Evolutionary conservation across 2,113 vertebrate genomes (phyloP).

Genomic region (Poeciliopsis retropinna): DNA sequence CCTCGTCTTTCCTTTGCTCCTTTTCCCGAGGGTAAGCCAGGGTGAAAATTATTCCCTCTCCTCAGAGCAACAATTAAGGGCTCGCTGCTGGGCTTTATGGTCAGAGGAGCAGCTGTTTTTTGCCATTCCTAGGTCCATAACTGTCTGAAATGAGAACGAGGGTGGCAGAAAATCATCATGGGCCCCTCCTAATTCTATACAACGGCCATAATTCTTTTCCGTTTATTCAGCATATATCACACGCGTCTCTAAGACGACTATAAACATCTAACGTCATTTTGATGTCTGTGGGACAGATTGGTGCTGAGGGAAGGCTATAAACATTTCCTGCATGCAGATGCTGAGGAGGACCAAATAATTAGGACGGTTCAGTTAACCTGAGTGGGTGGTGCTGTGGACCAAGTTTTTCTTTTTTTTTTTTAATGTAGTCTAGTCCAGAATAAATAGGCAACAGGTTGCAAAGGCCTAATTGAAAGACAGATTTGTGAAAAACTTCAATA

Average conservation of each 20-base stretch:
- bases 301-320: slow-evolving; percentile 41
- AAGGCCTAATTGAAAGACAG: background rate
- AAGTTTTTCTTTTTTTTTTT: background rate
- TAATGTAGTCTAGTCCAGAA: background rate
- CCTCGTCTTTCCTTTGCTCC: slow-evolving; percentile 44
- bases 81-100: slow-evolving; percentile 76
- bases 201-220: slow-evolving; percentile 64
- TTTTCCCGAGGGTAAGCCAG: slow-evolving; percentile 49
- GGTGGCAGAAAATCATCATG: slow-evolving; percentile 40
- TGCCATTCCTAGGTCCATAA: slow-evolving; percentile 74
- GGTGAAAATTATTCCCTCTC: slow-evolving; percentile 69
- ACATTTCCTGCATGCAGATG: slow-evolving; percentile 48
- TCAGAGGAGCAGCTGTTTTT: slow-evolving; percentile 80
- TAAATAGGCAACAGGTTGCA: slow-evolving; percentile 23
- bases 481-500: background rate
- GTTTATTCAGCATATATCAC: slow-evolving; percentile 70
- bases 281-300: slow-evolving; percentile 52
- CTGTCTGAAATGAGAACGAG: slow-evolving; percentile 65
- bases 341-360: slow-evolving; percentile 42
- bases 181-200: slow-evolving; percentile 45
- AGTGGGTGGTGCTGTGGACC: slow-evolving; percentile 13
- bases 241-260: slow-evolving; percentile 55
- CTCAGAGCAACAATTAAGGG: slow-evolving; percentile 75
- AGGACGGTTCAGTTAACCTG: slow-evolving; percentile 36
- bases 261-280: slow-evolving; percentile 62